Evolutionary conservation across 2,113 vertebrate genomes (phyloP).

Genomic region (Aldabrachelys gigantea): DNA sequence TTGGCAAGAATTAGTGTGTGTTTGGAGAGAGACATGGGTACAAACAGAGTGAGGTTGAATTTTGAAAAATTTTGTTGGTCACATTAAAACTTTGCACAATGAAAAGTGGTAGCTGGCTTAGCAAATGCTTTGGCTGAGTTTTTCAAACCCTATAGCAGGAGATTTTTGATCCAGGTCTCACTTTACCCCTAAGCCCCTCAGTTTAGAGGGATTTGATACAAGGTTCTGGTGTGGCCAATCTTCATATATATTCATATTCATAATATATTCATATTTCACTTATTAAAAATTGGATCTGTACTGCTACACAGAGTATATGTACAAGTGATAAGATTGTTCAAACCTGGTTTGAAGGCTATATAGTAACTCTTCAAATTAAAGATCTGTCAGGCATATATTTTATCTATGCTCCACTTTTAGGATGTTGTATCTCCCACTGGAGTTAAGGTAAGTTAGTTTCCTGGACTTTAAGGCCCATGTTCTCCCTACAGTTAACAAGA

Average conservation of each 20-base stretch:
- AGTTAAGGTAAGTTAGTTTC: not conserved
- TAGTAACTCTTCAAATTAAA: conserved; percentile 2
- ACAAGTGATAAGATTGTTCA: not conserved
- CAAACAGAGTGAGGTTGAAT: not conserved
- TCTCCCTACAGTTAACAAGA: not conserved
- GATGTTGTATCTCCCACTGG: not conserved
- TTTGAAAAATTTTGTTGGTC: not conserved
- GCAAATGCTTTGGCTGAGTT: not conserved
- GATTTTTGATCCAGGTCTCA: not conserved
- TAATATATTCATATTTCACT: not conserved
- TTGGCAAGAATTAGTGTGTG: not conserved
- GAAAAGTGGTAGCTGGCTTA: not conserved
- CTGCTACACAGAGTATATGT: not conserved
- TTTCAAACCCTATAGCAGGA: not conserved
- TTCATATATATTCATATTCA: too few species aligned
- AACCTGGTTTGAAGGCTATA: not conserved
- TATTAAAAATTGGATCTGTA: not conserved
- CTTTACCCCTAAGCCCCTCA: not conserved
- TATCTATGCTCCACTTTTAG: not conserved
- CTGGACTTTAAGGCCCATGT: not conserved
- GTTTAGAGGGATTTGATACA: not conserved
- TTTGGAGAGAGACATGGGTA: not conserved
- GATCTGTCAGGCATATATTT: not conserved
- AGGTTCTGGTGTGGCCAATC: not conserved
- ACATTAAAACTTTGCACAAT: not conserved